A percentile compares a stretch with the other conserved stretches of the same genome.
phyloP scores from a whole-genome alignment of 37 sponge, comb jelly and placozoan genomes.

The Ephydatia muelleri region DNA sequence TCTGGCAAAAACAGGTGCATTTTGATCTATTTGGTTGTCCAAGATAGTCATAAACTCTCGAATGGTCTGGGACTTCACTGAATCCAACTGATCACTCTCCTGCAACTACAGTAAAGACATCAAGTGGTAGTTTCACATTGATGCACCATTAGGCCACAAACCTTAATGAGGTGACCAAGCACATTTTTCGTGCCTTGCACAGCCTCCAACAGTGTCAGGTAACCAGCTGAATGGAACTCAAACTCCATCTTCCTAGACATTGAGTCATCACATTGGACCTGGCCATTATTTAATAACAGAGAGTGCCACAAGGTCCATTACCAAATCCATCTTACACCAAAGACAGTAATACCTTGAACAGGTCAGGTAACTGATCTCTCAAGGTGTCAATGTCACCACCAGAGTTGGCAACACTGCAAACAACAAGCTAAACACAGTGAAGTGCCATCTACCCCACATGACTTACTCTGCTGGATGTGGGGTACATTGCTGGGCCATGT shows the following conservation, averaged over 20 bases:
- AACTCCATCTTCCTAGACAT: constrained; percentile 32
- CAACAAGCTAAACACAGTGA: neutral
- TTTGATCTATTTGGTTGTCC: neutral
- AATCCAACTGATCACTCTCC: neutral
- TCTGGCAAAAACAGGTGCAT: neutral
- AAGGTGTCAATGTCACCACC: neutral
- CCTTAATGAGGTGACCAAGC: constrained; percentile 37
- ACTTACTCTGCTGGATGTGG: neutral
- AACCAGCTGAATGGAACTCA: constrained; percentile 47
- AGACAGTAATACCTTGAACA: neutral
- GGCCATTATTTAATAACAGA: neutral
- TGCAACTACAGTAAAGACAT: too few relatives aligned
- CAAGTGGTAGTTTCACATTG: too few relatives aligned
- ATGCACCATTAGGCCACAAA: constrained; percentile 5
- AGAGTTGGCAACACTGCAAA: constrained; percentile 1
- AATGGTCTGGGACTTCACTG: neutral
- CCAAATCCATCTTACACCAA: neutral
- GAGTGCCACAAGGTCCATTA: neutral
- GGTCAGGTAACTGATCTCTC: neutral
- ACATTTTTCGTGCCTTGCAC: constrained; percentile 32
- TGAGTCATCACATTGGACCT: neutral
- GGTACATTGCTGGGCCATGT: neutral
- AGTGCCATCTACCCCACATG: neutral
- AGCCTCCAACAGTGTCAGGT: constrained; percentile 38
- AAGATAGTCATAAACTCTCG: neutral